Conservation (phyloP, 2,888 invertebrate genomes). For the Zygothrica quintamaculata region DNA sequence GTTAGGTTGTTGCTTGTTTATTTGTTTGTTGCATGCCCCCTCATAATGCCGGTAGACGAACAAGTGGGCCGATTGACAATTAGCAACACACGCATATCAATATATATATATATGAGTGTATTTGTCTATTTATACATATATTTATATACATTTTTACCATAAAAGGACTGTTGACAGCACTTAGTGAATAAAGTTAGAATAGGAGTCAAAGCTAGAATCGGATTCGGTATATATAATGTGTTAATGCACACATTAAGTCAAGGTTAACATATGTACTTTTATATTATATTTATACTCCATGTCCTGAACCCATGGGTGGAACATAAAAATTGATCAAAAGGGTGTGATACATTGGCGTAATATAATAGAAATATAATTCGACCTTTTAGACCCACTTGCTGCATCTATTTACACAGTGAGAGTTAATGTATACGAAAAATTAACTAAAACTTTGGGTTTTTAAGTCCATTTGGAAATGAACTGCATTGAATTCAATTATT, state of each 20-base stretch:
- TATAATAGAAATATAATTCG: too few species aligned
- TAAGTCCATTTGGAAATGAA: too few species aligned
- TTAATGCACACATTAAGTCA: slow-evolving; percentile 45
- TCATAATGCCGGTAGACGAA: slow-evolving; percentile 42
- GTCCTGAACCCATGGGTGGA: too few species aligned
- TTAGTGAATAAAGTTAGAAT: slow-evolving; percentile 18
- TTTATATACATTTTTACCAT: slow-evolving; percentile 22
- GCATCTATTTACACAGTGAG: too few species aligned
- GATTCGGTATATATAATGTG: slow-evolving; percentile 36
- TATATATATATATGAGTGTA: slow-evolving; percentile 3
- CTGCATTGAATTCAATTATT: too few species aligned
- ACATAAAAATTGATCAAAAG: background rate
- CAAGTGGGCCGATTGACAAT: slow-evolving; percentile 58
- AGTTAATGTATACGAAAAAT: too few species aligned
- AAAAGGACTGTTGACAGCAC: slow-evolving; percentile 44
- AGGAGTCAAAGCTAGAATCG: too few species aligned
- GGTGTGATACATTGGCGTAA: too few species aligned
- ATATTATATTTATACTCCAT: background rate
- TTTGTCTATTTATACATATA: slow-evolving; percentile 4
- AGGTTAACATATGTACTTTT: slow-evolving; percentile 28
- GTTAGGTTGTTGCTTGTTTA: slow-evolving; percentile 17
- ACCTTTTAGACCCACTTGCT: too few species aligned
- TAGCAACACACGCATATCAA: slow-evolving; percentile 50
- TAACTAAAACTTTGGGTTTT: too few species aligned
- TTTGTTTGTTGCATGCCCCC: slow-evolving; percentile 57